Conservation (phyloP, 2,888 invertebrate genomes). For the Erynnis tages region DNA sequence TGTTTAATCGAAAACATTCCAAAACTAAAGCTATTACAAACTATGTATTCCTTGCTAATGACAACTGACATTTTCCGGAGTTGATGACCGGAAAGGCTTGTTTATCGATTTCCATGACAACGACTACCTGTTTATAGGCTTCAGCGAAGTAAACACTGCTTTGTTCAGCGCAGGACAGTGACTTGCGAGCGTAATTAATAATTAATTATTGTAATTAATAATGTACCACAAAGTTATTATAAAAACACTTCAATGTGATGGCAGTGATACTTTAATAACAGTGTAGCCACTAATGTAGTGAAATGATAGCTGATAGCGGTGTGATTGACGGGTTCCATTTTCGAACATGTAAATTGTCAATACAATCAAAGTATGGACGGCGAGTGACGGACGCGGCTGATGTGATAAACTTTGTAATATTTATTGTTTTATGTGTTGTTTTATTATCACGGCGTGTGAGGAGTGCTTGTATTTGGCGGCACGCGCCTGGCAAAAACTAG, state of each 20-base stretch:
- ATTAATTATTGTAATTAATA: neutral
- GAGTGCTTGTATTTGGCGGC: constrained; percentile 47
- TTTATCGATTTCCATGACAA: constrained; percentile 51
- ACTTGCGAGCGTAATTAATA: neutral
- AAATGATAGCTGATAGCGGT: neutral
- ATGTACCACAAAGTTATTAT: neutral
- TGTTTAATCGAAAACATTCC: no score
- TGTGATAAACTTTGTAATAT: neutral
- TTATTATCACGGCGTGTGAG: constrained; percentile 52
- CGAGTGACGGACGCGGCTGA: constrained; percentile 3
- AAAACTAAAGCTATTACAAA: neutral
- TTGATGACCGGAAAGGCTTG: constrained; percentile 48
- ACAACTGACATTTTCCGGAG: constrained; percentile 6
- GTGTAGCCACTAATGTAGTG: neutral
- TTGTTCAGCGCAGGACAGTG: neutral
- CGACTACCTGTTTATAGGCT: constrained; percentile 32
- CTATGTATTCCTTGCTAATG: neutral
- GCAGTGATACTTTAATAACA: neutral
- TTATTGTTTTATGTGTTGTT: constrained; percentile 54
- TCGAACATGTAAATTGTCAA: constrained; percentile 25
- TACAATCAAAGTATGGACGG: constrained; percentile 6
- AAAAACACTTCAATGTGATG: neutral
- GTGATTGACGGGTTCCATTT: constrained; percentile 19
- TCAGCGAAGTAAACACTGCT: constrained; percentile 13
- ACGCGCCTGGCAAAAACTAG: constrained; percentile 13